phyloP scores from a whole-genome alignment of 2,797 vertebrate species.

The Myiothlypis coronata region DNA sequence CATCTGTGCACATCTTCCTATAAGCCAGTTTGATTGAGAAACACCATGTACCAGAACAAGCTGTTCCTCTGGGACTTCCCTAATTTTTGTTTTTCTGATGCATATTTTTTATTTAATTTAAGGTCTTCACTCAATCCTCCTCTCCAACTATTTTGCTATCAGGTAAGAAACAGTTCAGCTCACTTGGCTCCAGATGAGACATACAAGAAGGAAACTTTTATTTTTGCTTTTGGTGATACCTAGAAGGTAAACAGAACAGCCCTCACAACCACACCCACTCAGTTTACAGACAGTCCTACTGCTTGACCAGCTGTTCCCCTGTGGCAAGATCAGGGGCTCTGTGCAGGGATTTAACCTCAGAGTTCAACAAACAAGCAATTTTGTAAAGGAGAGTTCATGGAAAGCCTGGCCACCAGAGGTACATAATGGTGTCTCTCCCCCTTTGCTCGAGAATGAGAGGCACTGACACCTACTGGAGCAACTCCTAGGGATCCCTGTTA shows the following conservation, averaged over 20 bases:
- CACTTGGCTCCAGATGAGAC: not conserved
- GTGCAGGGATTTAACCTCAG: not conserved
- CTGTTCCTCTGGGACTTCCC: conserved; percentile 1
- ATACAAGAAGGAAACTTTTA: not conserved
- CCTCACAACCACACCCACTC: not conserved
- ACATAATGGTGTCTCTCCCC: not conserved
- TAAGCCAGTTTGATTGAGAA: not conserved
- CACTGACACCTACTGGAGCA: not conserved
- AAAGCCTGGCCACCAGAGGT: not conserved
- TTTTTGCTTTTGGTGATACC: not conserved
- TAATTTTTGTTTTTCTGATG: not conserved
- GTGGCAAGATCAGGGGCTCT: not conserved
- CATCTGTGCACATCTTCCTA: not conserved
- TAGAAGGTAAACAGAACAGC: not conserved
- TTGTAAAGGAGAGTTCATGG: not conserved
- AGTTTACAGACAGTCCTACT: not conserved
- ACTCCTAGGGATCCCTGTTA: not conserved
- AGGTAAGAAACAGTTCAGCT: not conserved
- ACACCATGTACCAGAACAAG: not conserved
- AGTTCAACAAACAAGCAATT: not conserved
- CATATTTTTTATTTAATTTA: not conserved
- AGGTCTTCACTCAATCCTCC: not conserved
- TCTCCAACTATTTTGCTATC: not conserved
- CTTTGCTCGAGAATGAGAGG: not conserved
- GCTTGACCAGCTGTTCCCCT: not conserved